Evolutionary conservation across 2,888 invertebrate genomes (phyloP).

Genomic region (Boloria selene): DNA sequence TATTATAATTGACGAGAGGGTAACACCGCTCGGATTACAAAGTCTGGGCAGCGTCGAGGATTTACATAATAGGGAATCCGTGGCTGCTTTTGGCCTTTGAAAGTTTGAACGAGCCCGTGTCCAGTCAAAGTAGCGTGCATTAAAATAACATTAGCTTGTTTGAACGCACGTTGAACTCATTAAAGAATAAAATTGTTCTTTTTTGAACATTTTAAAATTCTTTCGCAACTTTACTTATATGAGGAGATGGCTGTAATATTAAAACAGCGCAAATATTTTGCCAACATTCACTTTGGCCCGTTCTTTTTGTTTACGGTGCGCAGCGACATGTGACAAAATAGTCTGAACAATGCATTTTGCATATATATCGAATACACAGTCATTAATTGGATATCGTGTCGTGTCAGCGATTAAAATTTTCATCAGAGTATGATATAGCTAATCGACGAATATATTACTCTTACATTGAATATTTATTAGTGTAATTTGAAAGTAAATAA

Average conservation of each 20-base stretch:
- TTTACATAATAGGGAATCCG: conserved; percentile 81
- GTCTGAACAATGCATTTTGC: too few species aligned
- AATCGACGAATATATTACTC: too few species aligned
- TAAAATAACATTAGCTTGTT: conserved; percentile 19
- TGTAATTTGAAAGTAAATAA: neutral
- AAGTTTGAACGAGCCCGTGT: conserved; percentile 54
- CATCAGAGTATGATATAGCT: too few species aligned
- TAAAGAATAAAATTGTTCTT: neutral
- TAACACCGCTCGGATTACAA: conserved; percentile 15
- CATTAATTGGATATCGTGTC: too few species aligned
- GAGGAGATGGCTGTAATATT: neutral
- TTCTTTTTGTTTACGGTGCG: too few species aligned
- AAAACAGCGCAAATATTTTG: too few species aligned
- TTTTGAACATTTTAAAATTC: neutral
- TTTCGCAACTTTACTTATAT: neutral
- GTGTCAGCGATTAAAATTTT: too few species aligned
- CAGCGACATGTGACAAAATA: too few species aligned
- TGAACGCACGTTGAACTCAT: conserved; percentile 3
- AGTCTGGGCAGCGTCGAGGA: conserved; percentile 66
- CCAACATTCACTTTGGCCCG: too few species aligned
- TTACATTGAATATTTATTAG: neutral
- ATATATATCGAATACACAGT: too few species aligned
- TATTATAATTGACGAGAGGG: conserved; percentile 9
- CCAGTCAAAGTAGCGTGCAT: conserved; percentile 14
- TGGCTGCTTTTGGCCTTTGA: conserved; percentile 76